Percentiles rank a stretch among this genome's conserved stretches.
phyloP scores from a whole-genome alignment of 2,113 vertebrate genomes.

The Holacanthus passer region DNA sequence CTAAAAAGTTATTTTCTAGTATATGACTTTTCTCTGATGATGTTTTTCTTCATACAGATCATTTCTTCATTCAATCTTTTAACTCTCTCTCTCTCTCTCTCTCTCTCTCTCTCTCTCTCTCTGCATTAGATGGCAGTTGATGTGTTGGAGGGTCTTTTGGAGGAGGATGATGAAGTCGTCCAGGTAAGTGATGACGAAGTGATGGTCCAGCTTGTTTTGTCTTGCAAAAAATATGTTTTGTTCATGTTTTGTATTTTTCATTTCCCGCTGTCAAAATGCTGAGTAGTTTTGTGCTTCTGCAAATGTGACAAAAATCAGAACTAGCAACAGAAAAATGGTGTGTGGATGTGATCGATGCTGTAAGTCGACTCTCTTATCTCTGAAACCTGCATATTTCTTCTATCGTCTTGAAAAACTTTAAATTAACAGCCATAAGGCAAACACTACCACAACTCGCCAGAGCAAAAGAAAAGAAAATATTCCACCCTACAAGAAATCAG shows the following conservation, averaged over 20 bases:
- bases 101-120: background rate
- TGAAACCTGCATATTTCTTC: slow-evolving; percentile 1
- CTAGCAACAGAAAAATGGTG: background rate
- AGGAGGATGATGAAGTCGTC: slow-evolving; percentile 88
- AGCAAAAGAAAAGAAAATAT: background rate
- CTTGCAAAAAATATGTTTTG: background rate
- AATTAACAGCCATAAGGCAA: background rate
- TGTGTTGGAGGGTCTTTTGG: slow-evolving; percentile 85
- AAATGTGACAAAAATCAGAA: background rate
- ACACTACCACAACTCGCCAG: background rate
- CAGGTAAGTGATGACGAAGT: slow-evolving; percentile 78
- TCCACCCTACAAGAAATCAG: background rate
- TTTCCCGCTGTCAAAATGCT: background rate
- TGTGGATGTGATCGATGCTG: background rate
- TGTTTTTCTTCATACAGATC: background rate
- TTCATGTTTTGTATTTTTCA: background rate
- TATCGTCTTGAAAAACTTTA: background rate
- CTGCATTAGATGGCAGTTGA: slow-evolving; percentile 81
- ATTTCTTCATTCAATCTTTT: background rate
- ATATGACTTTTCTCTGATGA: background rate
- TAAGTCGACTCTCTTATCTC: background rate
- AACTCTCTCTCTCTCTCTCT: background rate
- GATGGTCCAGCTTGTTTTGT: background rate
- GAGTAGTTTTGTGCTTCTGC: too few relatives aligned
- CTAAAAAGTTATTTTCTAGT: background rate